Evolutionary conservation across 1,140 invertebrate species (phyloP).

Genomic region (Ylistrum balloti): DNA sequence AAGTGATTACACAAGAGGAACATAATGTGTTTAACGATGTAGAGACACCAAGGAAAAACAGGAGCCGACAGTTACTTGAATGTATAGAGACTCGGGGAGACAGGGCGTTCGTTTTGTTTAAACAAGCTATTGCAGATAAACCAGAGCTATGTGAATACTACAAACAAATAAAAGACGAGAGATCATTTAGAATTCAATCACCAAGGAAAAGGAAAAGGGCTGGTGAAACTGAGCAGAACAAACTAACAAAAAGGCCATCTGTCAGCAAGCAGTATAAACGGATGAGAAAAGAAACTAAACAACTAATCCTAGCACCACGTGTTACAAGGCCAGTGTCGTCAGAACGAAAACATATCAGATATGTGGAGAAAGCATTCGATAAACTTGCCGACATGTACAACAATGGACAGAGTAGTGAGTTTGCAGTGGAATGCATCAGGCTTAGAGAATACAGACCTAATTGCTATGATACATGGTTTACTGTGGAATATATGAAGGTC

Average conservation of each 20-base stretch:
- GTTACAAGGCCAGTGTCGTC: neutral
- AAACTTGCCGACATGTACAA: conserved; percentile 15
- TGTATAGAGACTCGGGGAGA: neutral
- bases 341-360: neutral
- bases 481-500: neutral
- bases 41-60: neutral
- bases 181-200: neutral
- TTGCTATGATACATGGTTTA: neutral
- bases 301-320: neutral
- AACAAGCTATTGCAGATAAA: neutral
- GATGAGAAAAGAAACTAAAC: neutral
- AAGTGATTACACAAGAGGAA: neutral
- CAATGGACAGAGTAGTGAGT: neutral
- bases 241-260: neutral
- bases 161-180: neutral
- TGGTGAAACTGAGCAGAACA: neutral
- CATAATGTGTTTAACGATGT: neutral
- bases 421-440: neutral
- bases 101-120: neutral
- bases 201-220: neutral
- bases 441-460: neutral
- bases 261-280: neutral
- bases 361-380: neutral
- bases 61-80: neutral
- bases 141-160: neutral